Evolutionary conservation across 2,797 vertebrate genomes (phyloP), one percentile per base, ranked within the genome.

Genomic region (Eutrigla gurnardus): DNA sequence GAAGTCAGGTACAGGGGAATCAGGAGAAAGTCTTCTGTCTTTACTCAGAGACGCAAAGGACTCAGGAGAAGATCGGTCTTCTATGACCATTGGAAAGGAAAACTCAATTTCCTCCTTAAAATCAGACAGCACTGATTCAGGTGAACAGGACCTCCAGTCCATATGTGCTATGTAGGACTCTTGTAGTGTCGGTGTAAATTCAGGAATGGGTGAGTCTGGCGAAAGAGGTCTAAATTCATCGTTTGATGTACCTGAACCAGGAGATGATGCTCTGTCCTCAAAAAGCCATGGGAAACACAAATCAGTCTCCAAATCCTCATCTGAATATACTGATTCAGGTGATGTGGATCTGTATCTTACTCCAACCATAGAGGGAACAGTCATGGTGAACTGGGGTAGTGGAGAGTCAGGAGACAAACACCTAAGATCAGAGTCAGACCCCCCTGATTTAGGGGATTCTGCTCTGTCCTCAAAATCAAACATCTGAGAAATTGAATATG

Each of bases 401-500:
- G 85, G 86, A 2, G 92, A 92, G 46, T 90, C 86, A 59, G 87
- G 77, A 61, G 86, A 75, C 49, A 90, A 59, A 69, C 25, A 54
- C 37, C 71, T 50, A 17, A 46, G 47, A 47, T 73, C 50, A 53
- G 3, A 25, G 7, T 82, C 61, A 53, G 70, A 85, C 1, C 3
- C 2, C 0, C 13, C 25, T 42, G 85, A 89, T 35, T 80, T 61
- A 7, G 33, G 3, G 0, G 88, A 90, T 17, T 77, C 63, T 46
- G 79, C 47, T 72, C 87, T 84, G 6, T 68, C 46, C 15, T 70
- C 73, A 12, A 72, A 60, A 2, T 74, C 67, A 63, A 74, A 75
- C n/a, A n/a, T n/a, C n/a, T n/a, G n/a, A n/a, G 70, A 75, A 54
- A 78, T 80, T 9, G 82, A 59, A 25, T 71, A 62, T 39, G 52